A percentile compares a stretch with the other conserved stretches of the same genome.
Evolutionary conservation across 2,888 invertebrate genomes (phyloP).

Genomic region (Salpingus planirostris): DNA sequence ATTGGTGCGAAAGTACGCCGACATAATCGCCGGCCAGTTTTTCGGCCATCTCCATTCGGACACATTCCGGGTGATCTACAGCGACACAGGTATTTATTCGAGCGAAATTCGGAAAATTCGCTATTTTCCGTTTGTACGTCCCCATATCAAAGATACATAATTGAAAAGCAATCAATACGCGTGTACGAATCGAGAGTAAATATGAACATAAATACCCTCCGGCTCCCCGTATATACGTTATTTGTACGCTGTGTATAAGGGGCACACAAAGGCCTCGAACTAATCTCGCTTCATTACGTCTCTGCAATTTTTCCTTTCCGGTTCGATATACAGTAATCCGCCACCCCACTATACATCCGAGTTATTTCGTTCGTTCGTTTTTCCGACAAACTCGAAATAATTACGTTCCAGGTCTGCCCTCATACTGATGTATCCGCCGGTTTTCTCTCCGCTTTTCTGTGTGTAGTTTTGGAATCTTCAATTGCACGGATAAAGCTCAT

Average conservation of each 20-base stretch:
- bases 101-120: neutral
- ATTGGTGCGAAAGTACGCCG: slow-evolving; percentile 64
- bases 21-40: slow-evolving; percentile 83
- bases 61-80: slow-evolving; percentile 79
- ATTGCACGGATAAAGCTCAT: too few species aligned
- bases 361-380: too few species aligned
- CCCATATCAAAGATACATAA: slow-evolving; percentile 2
- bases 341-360: too few species aligned
- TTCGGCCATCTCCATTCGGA: slow-evolving; percentile 90
- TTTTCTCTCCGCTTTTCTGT: too few species aligned
- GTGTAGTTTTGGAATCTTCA: too few species aligned
- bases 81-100: slow-evolving; percentile 67
- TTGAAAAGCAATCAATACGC: slow-evolving; percentile 11
- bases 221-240: neutral
- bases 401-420: too few species aligned
- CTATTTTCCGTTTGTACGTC: neutral
- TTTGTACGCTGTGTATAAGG: too few species aligned
- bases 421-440: too few species aligned
- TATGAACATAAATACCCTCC: slow-evolving; percentile 6
- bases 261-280: slow-evolving; percentile 1
- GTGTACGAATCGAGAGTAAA: slow-evolving; percentile 12
- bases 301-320: too few species aligned
- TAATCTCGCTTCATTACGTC: slow-evolving; percentile 5
- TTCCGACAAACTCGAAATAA: too few species aligned
- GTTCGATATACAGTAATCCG: too few species aligned